Evolutionary conservation across 2,113 vertebrate genomes (phyloP), one percentile per base, ranked within the genome.

Genomic region (Rhineura floridana): DNA sequence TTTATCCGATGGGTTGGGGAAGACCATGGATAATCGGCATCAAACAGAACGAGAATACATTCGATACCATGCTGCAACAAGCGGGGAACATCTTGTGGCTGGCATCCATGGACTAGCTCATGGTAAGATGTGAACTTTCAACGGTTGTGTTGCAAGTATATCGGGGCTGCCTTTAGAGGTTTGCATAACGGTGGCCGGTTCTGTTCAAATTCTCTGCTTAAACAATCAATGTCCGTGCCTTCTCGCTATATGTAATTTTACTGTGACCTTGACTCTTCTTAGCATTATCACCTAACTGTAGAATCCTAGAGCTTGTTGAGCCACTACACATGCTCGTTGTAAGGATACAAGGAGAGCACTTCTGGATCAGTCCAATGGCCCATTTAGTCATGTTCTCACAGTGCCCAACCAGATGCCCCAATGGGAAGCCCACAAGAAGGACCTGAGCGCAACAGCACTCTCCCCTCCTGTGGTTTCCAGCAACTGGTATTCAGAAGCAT

Each of bases 41-140:
- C 99, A 99, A 95, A 98, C 96, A 0, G 99, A 99, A 91, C 94
- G 99, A 25, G 98, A 99, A 48, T 99, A 98, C 92, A 99, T 99
- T 89, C 95, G 98, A 0, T 99, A 99, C n/a, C 98, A 99, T 0
- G 99, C 98, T 0, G 98, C 98, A 3, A 99, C 98, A 3, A 99
- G 99, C 0, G 99, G 99, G 3, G 99, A 99, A 52, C 99, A 99
- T 89, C 97, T 99, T 0, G 98, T 99, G 0, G 99, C 99, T 1
- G 99, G 99, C 70, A 99, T 99, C 95, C 98, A 99, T 0, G 99
- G 99, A 42, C 97, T 99, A 65, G 98, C 98, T 87, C 99, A 99
- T 1, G 99, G 99, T 99, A 97, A 96, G 69, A 78, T 39, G n/a
- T 2, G 0, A 46, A 46, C 7, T n/a, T n/a, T n/a, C n/a, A n/a